A percentile compares a stretch with the other conserved stretches of the same genome.
These are phyloP conservation scores for Meda fulgida DNA, from an alignment of 2,797 vertebrate genomes.

Conservation along the genomic window DNA sequence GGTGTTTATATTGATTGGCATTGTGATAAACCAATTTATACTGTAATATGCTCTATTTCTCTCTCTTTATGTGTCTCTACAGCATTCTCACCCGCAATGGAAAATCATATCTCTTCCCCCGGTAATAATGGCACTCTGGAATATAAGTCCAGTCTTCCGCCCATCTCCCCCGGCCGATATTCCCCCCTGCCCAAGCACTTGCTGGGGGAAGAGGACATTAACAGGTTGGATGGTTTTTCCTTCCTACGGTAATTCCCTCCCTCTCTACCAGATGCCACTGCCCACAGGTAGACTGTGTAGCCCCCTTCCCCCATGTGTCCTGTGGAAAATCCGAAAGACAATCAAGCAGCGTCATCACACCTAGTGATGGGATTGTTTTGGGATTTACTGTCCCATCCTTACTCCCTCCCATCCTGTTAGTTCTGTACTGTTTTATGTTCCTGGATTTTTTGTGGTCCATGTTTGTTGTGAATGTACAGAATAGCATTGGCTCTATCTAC, in stretches of 20 bases:
- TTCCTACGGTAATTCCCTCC: conserved; percentile 82
- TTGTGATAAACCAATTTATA: not conserved
- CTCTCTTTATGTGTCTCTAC: conserved; percentile 51
- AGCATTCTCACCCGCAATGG: conserved; percentile 95
- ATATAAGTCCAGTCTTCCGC: conserved; percentile 90
- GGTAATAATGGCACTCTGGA: conserved; percentile 94
- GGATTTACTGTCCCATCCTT: conserved; percentile 48
- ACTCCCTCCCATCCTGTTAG: conserved; percentile 36
- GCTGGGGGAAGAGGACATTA: conserved; percentile 94
- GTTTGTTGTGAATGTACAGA: conserved; percentile 37
- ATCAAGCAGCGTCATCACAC: conserved; percentile 40
- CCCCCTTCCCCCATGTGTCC: conserved; percentile 46
- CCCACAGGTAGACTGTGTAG: conserved; percentile 68
- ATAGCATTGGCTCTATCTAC: not conserved
- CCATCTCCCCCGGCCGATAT: conserved; percentile 92
- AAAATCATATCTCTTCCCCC: conserved; percentile 91
- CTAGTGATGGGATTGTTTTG: conserved; percentile 57
- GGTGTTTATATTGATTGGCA: not conserved
- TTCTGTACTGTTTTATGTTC: conserved; percentile 27
- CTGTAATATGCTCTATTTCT: conserved; percentile 2
- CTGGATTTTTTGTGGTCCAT: conserved; percentile 21
- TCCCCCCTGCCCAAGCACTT: conserved; percentile 95
- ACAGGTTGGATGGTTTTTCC: conserved; percentile 92
- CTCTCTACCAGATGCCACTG: conserved; percentile 67
- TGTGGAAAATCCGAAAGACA: conserved; percentile 57